These are phyloP conservation scores for Ptychadena robeensis DNA, from an alignment of 2,797 vertebrate genomes.

Conservation along the genomic window DNA sequence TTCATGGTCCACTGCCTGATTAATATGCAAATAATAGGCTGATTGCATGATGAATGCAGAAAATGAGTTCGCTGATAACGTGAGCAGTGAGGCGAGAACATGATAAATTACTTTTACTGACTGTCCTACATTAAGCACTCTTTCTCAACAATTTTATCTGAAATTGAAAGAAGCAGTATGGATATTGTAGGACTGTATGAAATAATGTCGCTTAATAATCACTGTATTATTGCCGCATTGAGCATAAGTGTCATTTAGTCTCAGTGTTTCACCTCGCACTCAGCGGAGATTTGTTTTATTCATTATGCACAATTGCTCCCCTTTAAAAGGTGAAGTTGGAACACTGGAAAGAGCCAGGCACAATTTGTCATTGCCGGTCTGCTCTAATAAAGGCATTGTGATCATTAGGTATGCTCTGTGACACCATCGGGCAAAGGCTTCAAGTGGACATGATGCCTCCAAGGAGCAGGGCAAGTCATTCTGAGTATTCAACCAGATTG, in stretches of 20 bases:
- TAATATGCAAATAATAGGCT: conserved; percentile 93
- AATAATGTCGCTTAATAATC: conserved; percentile 79
- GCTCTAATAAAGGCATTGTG: conserved; percentile 16
- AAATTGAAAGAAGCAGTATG: conserved; percentile 84
- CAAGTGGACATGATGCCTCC: background rate
- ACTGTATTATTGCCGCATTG: conserved; percentile 67
- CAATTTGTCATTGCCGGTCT: background rate
- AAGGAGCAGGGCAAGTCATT: conserved; percentile 12
- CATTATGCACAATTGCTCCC: conserved; percentile 39
- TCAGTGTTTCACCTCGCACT: conserved; percentile 62
- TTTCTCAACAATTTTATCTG: conserved; percentile 84
- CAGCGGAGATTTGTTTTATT: conserved; percentile 49
- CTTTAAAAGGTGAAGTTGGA: background rate
- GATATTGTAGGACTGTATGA: conserved; percentile 80
- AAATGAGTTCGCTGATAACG: conserved; percentile 80
- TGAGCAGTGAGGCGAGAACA: conserved; percentile 78
- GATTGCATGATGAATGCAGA: conserved; percentile 88
- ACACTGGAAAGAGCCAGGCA: background rate
- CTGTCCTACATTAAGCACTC: conserved; percentile 88
- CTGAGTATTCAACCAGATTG: background rate
- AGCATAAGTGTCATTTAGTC: conserved; percentile 67
- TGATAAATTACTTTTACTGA: conserved; percentile 89
- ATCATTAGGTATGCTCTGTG: conserved; percentile 9
- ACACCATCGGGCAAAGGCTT: background rate
- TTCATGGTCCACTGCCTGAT: conserved; percentile 87